Evolutionary conservation across 2,797 vertebrate species (phyloP), one percentile per base, ranked within the genome.

Genomic region (Microhierax caerulescens): DNA sequence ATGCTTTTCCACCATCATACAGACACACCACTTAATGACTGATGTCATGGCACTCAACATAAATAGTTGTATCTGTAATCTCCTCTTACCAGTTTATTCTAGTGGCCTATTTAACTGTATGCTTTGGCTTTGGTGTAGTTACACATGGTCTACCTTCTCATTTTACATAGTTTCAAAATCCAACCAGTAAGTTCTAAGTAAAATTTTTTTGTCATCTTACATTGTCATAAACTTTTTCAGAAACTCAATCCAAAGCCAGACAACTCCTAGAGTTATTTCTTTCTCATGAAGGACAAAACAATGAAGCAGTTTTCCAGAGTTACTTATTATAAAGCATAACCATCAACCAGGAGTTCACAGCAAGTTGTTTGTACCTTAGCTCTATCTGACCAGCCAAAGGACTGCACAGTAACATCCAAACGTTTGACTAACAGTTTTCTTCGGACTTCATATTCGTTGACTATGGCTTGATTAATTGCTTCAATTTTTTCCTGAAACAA

Each of bases 401-500:
- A 99, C 97, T 99, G 99, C 79, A 99, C 98, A 0, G 99, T 99
- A 93, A 99, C 99, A 93, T 99, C 99, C 68, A 99, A 98, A 96
- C 99, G 99, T 93, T 99, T 99, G 94, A 99, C 96, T 97, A 99
- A 97, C 98, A 99, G 99, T 96, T 99, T 99, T 90, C 99, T 99
- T 96, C 99, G 98, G 78, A 99, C 99, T 93, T 99, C 99, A 5
- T 99, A 99, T 96, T 99, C 99, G 23, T 99, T 99, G 68, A 98
- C 98, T 97, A 99, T 98, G 75, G 99, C 98, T 98, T 99, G 99
- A 97, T 99, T 99, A 97, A 99, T 98, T 93, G 98, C 99, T 98
- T 99, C 99, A 69, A 99, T 98, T 97, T 99, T 99, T 97, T 99
- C 99, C 99, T 99, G 96, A 51, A 97, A 96, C 41, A 94, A 75